These are phyloP conservation scores for Sceliomorpha sp. DNA, from an alignment of 2,888 invertebrate genomes.

Conservation along the genomic window DNA sequence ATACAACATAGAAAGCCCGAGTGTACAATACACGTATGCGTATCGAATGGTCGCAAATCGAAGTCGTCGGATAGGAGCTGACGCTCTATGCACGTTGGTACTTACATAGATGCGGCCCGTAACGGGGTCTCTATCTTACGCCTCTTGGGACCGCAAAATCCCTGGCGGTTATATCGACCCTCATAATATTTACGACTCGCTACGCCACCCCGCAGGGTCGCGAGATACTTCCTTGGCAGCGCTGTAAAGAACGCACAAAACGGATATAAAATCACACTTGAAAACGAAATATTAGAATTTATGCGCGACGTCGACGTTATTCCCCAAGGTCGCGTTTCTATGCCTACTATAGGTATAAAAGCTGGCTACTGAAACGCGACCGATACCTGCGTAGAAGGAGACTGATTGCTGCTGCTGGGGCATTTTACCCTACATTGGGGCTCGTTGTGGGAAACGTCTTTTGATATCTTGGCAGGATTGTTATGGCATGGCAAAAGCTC, in stretches of 20 bases:
- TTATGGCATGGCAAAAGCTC: too few relatives aligned
- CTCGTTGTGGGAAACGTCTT: too few relatives aligned
- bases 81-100: constrained; percentile 44
- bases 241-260: constrained; percentile 67
- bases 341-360: constrained; percentile 26
- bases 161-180: constrained; percentile 76
- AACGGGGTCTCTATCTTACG: constrained; percentile 40
- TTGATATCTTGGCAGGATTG: too few relatives aligned
- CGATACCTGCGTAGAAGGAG: constrained; percentile 18
- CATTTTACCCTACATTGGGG: too few relatives aligned
- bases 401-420: constrained; percentile 8
- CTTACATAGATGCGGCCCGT: constrained; percentile 50
- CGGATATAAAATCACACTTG: constrained; percentile 75
- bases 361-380: constrained; percentile 31
- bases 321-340: constrained; percentile 63
- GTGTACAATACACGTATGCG: constrained; percentile 13
- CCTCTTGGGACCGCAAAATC: constrained; percentile 69
- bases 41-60: constrained; percentile 8
- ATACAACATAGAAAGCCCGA: too few relatives aligned
- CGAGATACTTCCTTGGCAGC: constrained; percentile 57
- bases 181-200: constrained; percentile 75
- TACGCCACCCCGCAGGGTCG: constrained; percentile 62
- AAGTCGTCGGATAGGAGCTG: constrained; percentile 38
- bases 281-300: constrained; percentile 72
- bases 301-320: constrained; percentile 60